Conservation (phyloP, 2,113 vertebrate species). For the Leptocoma aspasia region DNA sequence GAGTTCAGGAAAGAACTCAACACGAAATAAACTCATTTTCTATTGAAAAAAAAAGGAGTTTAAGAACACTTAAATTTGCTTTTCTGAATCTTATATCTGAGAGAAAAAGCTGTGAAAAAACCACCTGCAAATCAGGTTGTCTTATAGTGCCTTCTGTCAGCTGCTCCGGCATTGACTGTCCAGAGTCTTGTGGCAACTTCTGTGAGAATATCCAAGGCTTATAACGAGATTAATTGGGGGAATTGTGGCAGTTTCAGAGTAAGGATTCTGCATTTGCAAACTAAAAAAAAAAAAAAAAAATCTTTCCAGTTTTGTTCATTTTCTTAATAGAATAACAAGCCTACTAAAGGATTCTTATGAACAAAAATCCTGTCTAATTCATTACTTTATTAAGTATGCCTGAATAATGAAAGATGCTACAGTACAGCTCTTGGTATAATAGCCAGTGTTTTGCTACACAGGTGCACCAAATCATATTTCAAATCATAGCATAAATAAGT, state of each 20-base stretch:
- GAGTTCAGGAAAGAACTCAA: not conserved
- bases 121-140: not conserved
- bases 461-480: not conserved
- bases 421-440: not conserved
- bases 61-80: not conserved
- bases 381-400: not conserved
- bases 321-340: not conserved
- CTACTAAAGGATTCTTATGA: not conserved
- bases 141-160: not conserved
- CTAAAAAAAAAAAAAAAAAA: not conserved
- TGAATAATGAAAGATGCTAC: not conserved
- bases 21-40: not conserved
- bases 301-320: not conserved
- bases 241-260: not conserved
- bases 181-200: not conserved
- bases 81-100: not conserved
- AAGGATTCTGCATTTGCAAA: not conserved
- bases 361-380: not conserved
- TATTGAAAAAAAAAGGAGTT: not conserved
- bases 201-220: not conserved
- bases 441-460: not conserved
- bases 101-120: not conserved
- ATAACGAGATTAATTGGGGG: not conserved
- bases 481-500: not conserved
- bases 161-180: not conserved